Conservation (phyloP, 2,797 vertebrate species). For the Threskiornis aethiopicus region DNA sequence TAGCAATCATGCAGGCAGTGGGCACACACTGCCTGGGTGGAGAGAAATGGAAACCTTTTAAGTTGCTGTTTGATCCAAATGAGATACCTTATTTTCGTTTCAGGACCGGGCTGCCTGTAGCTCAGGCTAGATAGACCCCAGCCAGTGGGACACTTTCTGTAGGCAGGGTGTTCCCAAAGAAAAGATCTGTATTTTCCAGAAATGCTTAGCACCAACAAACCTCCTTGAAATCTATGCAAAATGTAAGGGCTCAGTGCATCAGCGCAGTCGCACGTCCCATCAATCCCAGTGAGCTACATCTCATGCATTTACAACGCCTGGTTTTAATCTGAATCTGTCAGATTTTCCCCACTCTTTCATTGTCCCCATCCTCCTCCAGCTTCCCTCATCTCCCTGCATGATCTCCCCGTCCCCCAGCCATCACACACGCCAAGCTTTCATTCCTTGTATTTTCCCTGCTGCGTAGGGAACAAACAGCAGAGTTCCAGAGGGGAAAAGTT, state of each 20-base stretch:
- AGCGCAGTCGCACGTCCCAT: accelerated
- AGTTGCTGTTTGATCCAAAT: not conserved
- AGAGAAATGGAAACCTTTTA: not conserved
- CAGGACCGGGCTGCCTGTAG: accelerated
- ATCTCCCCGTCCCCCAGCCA: not conserved
- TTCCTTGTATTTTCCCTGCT: not conserved
- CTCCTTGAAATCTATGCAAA: not conserved
- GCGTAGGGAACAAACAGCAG: not conserved
- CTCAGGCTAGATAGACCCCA: not conserved
- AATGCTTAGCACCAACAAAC: not conserved
- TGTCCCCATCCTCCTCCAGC: not conserved
- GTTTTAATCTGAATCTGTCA: not conserved
- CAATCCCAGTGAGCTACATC: not conserved
- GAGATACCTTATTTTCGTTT: not conserved
- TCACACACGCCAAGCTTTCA: not conserved
- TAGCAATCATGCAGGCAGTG: not conserved
- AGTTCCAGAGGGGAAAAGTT: not conserved
- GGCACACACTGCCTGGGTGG: not conserved
- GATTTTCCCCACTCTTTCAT: not conserved
- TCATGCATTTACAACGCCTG: not conserved
- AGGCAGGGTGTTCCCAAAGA: not conserved
- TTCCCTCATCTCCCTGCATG: not conserved
- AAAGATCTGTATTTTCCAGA: not conserved
- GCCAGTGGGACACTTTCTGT: not conserved
- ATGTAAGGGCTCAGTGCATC: not conserved